Conservation (phyloP, 2,113 vertebrate genomes). For the Equus przewalskii region DNA sequence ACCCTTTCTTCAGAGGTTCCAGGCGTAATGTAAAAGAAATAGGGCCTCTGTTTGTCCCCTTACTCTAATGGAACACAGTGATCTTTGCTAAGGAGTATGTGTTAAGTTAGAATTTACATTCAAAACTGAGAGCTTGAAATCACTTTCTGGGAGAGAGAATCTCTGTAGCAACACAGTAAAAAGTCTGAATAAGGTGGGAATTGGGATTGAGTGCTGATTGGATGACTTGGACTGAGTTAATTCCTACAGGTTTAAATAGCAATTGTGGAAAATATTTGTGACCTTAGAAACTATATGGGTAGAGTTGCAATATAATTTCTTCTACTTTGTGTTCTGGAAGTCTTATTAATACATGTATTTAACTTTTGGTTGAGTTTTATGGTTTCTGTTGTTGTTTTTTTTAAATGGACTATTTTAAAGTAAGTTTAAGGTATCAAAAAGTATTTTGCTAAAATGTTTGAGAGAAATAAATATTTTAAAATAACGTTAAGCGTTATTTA, state of each 20-base stretch:
- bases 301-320: not conserved
- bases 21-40: not conserved
- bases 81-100: not conserved
- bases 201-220: not conserved
- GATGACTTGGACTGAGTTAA: not conserved
- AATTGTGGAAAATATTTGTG: not conserved
- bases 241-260: not conserved
- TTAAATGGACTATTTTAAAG: not conserved
- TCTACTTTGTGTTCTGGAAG: not conserved
- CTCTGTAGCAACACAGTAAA: not conserved
- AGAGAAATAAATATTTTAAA: constrained; percentile 20
- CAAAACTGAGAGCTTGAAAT: not conserved
- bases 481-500: not conserved
- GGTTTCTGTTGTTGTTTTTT: constrained; percentile 3
- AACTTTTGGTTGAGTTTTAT: not conserved
- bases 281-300: not conserved
- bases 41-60: not conserved
- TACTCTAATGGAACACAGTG: not conserved
- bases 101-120: not conserved
- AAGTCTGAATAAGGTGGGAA: not conserved
- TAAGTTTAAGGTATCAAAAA: not conserved
- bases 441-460: constrained; percentile 36
- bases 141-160: not conserved
- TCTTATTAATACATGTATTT: not conserved
- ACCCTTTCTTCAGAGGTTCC: constrained; percentile 24